Evolutionary conservation across 2,113 vertebrate species (phyloP).

Genomic region (Daubentonia madagascariensis): DNA sequence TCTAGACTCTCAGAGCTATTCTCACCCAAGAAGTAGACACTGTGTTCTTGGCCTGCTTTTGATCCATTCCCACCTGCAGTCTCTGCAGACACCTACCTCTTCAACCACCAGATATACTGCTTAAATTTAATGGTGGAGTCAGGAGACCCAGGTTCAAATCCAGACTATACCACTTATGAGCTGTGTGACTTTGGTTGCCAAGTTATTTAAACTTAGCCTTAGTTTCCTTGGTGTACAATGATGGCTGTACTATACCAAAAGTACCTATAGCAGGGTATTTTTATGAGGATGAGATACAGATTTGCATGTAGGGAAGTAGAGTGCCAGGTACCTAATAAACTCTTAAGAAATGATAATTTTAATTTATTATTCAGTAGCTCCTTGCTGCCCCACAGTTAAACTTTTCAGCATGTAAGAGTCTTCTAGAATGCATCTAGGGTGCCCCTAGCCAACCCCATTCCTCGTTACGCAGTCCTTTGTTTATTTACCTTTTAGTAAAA

Average conservation of each 20-base stretch:
- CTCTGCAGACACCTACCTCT: neutral
- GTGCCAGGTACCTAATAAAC: neutral
- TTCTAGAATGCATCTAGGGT: neutral
- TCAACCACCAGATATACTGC: neutral
- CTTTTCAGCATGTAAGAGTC: neutral
- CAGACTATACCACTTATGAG: neutral
- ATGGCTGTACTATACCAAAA: neutral
- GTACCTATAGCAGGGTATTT: neutral
- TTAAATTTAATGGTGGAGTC: neutral
- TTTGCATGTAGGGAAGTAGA: neutral
- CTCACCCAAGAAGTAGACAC: neutral
- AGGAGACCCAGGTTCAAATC: neutral
- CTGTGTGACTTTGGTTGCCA: neutral
- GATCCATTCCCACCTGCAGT: neutral
- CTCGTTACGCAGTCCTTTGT: neutral
- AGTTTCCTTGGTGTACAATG: neutral
- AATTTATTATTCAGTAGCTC: neutral
- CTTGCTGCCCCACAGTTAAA: neutral
- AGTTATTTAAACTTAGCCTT: neutral
- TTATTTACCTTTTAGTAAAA: neutral
- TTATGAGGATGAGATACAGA: neutral
- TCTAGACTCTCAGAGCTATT: neutral
- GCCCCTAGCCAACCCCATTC: neutral
- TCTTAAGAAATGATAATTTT: neutral
- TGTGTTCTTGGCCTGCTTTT: neutral